These are phyloP conservation scores for Parambassis ranga DNA, from an alignment of 2,797 vertebrate species.

Conservation along the genomic window DNA sequence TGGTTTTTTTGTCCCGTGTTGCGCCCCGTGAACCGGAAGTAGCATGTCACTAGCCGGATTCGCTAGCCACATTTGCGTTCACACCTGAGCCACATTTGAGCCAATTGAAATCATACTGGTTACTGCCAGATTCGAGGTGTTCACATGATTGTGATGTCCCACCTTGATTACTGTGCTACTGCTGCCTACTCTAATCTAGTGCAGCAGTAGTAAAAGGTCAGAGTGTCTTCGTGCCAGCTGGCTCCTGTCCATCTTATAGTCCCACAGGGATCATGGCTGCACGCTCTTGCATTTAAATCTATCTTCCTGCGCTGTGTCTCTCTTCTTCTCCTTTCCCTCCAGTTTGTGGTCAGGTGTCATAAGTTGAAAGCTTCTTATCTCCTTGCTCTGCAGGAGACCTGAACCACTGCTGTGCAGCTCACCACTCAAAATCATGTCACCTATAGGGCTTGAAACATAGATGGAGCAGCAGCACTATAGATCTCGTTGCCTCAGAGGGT, in stretches of 20 bases:
- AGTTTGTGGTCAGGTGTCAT: background rate
- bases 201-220: constrained; percentile 23
- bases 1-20: no score
- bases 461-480: background rate
- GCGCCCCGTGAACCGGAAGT: no score
- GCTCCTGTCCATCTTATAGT: constrained; percentile 13
- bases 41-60: no score
- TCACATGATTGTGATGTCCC: no score
- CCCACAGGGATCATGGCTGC: background rate
- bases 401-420: background rate
- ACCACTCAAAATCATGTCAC: background rate
- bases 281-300: background rate
- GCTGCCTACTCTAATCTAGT: constrained; percentile 25
- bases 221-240: constrained; percentile 16
- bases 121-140: no score
- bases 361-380: constrained; percentile 4
- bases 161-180: background rate
- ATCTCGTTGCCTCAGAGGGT: background rate
- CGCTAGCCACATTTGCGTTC: no score
- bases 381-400: background rate
- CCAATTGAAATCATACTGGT: no score
- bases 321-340: background rate
- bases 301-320: background rate
- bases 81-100: no score
- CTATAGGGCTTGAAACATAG: background rate